These are phyloP conservation scores for Agapornis canus DNA, from an alignment of 2,797 vertebrate genomes.

Conservation along the genomic window DNA sequence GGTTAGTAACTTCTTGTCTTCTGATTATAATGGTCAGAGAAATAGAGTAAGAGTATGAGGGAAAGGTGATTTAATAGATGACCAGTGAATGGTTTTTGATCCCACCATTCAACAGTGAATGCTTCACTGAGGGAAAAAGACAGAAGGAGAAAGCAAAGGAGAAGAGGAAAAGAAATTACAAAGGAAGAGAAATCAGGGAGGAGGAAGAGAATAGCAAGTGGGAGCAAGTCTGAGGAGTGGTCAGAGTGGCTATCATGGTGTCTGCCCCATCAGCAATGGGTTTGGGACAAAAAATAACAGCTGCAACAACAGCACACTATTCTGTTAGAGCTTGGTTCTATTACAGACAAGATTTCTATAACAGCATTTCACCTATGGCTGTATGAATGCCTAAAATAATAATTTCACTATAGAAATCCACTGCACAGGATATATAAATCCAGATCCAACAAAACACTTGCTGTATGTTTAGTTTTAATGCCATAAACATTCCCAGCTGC, in stretches of 20 bases:
- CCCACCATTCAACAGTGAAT: background rate
- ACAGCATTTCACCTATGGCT: background rate
- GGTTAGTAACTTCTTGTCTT: background rate
- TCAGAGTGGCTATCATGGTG: background rate
- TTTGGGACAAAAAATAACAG: background rate
- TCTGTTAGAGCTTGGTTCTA: background rate
- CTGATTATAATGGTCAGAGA: background rate
- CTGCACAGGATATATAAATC: background rate
- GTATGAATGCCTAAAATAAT: background rate
- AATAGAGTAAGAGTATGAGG: background rate
- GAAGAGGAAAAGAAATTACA: background rate
- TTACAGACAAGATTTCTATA: background rate
- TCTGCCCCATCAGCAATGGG: background rate
- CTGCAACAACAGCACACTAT: background rate
- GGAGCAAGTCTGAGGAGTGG: background rate
- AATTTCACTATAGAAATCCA: background rate
- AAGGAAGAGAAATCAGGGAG: background rate
- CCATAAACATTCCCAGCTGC: constrained; percentile 31
- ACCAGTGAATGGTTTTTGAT: background rate
- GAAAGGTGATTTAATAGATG: background rate
- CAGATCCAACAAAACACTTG: constrained; percentile 9
- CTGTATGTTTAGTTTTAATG: constrained; percentile 40
- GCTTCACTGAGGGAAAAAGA: background rate
- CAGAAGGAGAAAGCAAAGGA: background rate
- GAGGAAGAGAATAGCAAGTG: background rate